phyloP scores from a whole-genome alignment of 2,888 invertebrate species.

The Phyto melanocephala region DNA sequence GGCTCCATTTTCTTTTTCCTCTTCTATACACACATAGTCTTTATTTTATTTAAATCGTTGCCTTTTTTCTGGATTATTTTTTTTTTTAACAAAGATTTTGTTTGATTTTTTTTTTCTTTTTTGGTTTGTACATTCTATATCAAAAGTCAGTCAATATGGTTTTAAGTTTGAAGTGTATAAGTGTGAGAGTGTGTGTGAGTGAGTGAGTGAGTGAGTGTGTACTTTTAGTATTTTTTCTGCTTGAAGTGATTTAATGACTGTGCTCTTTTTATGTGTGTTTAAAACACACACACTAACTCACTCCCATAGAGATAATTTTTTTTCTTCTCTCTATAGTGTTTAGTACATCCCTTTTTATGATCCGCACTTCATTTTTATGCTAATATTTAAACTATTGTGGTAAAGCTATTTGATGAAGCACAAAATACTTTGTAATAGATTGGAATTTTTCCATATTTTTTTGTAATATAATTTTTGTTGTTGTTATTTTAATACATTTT shows the following conservation, averaged over 20 bases:
- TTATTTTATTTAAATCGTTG: conserved; percentile 26
- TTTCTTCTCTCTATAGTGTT: neutral
- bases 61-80: conserved; percentile 24
- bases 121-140: conserved; percentile 11
- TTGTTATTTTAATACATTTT: too few relatives aligned
- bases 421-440: conserved; percentile 63
- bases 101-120: conserved; percentile 31
- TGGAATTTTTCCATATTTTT: conserved; percentile 35
- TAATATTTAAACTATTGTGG: conserved; percentile 66
- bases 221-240: conserved; percentile 63
- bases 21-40: neutral
- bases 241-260: conserved; percentile 65
- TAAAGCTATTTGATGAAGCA: conserved; percentile 57
- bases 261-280: conserved; percentile 44
- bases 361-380: conserved; percentile 62
- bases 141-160: conserved; percentile 64
- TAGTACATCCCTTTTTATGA: conserved; percentile 54
- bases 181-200: conserved; percentile 41
- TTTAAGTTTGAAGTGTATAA: conserved; percentile 35
- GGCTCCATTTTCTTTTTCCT: neutral
- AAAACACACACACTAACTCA: neutral
- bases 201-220: conserved; percentile 26
- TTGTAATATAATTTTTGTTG: too few relatives aligned
- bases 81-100: conserved; percentile 51
- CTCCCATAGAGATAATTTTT: neutral